Evolutionary conservation across 2,797 vertebrate genomes (phyloP), one percentile per base, ranked within the genome.

Genomic region (Rhabdomys pumilio): DNA sequence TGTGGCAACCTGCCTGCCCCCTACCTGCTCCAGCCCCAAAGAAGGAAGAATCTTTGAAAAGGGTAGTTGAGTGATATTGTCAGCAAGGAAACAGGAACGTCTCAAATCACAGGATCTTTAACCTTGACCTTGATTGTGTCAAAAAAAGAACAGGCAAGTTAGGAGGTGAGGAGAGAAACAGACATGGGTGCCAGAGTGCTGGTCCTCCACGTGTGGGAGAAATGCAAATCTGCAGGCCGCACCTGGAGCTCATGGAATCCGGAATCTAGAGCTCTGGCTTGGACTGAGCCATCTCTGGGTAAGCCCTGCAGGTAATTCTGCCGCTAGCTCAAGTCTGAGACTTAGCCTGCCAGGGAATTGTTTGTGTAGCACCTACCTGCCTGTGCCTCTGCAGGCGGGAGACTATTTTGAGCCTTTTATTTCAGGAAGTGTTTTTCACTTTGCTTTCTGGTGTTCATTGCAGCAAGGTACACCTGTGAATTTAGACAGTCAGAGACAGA

Each of bases 391-490:
- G 91, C 91, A 91, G 85, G 85, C 81, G 4, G 22, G n/a, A 44
- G 92, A 63, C 75, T 89, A 53, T 63, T 72, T 44, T 83, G 80
- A 89, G 29, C 57, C 84, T 59, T 80, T 90, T 65, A 81, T 72
- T 87, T 67, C 41, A 76, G 92, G 73, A 96, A 96, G 89, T 76
- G 75, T 77, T 95, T 95, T 81, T 81, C 24, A 14, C 80, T 95
- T 96, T 80, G 85, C 80, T 96, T 69, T 87, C 90, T 20, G 11
- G 63, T 76, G 44, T 41, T 87, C 38, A n/a, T 24, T 92, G 73
- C 47, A 77, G n/a, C 59, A n/a, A 93, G 34, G 59, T 38, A 80
- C 38, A 76, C 53, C n/a, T 89, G 83, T 87, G 94, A 14, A 12
- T 44, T 59, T 87, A 85, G 76, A 61, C 57, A 77, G 29, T 22